Conservation (phyloP, 2,797 vertebrate genomes). For the Margarornis squamiger region DNA sequence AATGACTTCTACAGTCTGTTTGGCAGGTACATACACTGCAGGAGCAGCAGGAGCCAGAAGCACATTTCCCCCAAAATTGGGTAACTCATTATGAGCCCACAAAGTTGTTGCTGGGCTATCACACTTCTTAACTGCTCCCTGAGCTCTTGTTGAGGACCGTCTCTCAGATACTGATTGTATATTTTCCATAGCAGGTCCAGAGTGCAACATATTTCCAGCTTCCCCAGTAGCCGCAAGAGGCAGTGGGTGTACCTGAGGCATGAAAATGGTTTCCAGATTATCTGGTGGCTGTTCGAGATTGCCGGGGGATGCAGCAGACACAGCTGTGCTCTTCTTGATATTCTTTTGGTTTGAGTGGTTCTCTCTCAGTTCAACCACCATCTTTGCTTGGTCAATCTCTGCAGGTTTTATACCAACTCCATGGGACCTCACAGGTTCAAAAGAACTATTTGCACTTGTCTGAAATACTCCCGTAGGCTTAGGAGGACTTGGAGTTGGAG, state of each 20-base stretch:
- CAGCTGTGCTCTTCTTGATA: not conserved
- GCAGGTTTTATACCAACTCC: slow-evolving; percentile 83
- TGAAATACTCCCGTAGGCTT: slow-evolving; percentile 94
- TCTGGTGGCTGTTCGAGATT: slow-evolving; percentile 96
- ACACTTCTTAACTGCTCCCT: slow-evolving; percentile 83
- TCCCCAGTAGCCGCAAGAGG: slow-evolving; percentile 26
- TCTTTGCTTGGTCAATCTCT: slow-evolving; percentile 88
- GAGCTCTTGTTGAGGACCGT: slow-evolving; percentile 80
- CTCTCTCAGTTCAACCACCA: slow-evolving; percentile 85
- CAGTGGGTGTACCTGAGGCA: slow-evolving; percentile 54
- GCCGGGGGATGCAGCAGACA: slow-evolving; percentile 76
- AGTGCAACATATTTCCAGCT: slow-evolving; percentile 5
- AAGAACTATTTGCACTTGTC: slow-evolving; percentile 96
- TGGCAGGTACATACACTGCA: slow-evolving; percentile 82
- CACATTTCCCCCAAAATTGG: slow-evolving; percentile 87
- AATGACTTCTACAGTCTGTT: slow-evolving; percentile 83
- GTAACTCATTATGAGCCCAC: slow-evolving; percentile 92
- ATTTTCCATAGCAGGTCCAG: slow-evolving; percentile 27
- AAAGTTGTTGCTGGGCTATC: slow-evolving; percentile 95
- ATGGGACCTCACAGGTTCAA: slow-evolving; percentile 93
- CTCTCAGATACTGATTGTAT: slow-evolving; percentile 72
- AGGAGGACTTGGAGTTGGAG: slow-evolving; percentile 90
- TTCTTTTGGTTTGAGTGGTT: slow-evolving; percentile 41
- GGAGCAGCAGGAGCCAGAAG: slow-evolving; percentile 93
- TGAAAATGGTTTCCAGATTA: slow-evolving; percentile 91